These are phyloP conservation scores for Sebastes elongatus DNA, from an alignment of 2,797 vertebrate genomes.

Conservation along the genomic window DNA sequence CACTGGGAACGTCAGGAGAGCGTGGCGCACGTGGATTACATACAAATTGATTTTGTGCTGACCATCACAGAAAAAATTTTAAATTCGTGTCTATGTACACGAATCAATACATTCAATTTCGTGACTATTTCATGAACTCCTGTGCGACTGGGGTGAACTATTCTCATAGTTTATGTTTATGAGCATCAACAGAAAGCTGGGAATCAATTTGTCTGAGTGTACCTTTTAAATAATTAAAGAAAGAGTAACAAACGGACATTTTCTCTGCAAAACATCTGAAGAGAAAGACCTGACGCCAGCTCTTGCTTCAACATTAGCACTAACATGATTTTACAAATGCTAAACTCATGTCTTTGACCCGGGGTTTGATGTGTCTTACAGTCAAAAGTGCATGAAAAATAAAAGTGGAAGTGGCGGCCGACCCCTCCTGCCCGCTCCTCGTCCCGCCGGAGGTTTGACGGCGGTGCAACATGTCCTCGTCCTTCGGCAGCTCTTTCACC, in stretches of 20 bases:
- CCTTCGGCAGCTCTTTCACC: conserved; percentile 48
- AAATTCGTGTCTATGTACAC: too few relatives aligned
- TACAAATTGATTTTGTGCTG: too few relatives aligned
- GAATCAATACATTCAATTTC: too few relatives aligned
- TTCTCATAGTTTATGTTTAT: neutral
- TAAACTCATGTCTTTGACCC: neutral
- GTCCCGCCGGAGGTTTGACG: conserved; percentile 21
- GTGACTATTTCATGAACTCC: too few relatives aligned
- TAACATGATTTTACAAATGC: neutral
- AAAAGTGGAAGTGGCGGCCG: neutral
- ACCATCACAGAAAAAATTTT: accelerated
- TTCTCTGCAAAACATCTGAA: neutral
- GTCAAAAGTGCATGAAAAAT: neutral
- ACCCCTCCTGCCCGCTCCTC: neutral
- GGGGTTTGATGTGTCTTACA: neutral
- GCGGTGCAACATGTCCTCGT: conserved; percentile 32
- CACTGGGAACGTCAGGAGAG: too few relatives aligned
- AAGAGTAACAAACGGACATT: neutral
- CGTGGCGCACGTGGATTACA: too few relatives aligned
- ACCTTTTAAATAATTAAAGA: neutral
- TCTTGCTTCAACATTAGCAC: neutral
- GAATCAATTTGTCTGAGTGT: neutral
- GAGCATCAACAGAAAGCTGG: neutral
- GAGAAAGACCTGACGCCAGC: neutral
- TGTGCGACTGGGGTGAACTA: neutral